Evolutionary conservation across 2,888 invertebrate species (phyloP), one percentile per base, ranked within the genome.

Genomic region (Bhutanitis thaidina): DNA sequence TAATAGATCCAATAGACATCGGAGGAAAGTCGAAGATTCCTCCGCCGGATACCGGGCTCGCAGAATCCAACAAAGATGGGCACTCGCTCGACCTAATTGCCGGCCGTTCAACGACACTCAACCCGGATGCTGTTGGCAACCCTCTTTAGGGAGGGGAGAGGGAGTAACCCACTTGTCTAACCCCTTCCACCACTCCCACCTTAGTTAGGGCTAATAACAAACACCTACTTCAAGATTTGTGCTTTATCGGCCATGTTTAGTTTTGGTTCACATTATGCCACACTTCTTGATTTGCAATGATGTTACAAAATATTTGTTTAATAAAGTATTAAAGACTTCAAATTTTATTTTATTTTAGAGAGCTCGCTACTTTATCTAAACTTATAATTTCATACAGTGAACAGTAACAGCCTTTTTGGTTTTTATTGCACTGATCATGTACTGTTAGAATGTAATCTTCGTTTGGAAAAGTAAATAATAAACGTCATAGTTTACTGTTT

Each of bases 81-180:
- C 68, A 69, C 71, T 73, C 67, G 64, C 67, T 66, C 80, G 84
- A 84, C 83, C 84, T 80, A 81, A 81, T 84, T 84, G 82, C 69
- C 71, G 76, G 68, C 69, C 80, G 77, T 81, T 82, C 76, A 80
- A 82, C 71, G 74, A 63, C 80, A 76, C 84, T 84, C 77, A 76
- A 81, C 81, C 74, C 79, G 74, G 70, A 77, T 80, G 73, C 69
- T 66, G 73, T 64, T 74, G 74, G 73, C 75, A 71, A 65, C 71
- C 66, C 66, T 68, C 60, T 53, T 20, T 20, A 3, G 5, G 20
- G 20, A 5, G 5, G 5, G 20, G 20, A 61, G 64, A 67, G 67
- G 62, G 65, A 60, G 64, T 5, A 58, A 37, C 49, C 48, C 55
- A 57, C 62, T 67, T 30, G 32, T 29, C 25, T 27, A 62, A 61